Evolutionary conservation across 2,888 invertebrate genomes (phyloP).

Genomic region (Papilio demoleus): DNA sequence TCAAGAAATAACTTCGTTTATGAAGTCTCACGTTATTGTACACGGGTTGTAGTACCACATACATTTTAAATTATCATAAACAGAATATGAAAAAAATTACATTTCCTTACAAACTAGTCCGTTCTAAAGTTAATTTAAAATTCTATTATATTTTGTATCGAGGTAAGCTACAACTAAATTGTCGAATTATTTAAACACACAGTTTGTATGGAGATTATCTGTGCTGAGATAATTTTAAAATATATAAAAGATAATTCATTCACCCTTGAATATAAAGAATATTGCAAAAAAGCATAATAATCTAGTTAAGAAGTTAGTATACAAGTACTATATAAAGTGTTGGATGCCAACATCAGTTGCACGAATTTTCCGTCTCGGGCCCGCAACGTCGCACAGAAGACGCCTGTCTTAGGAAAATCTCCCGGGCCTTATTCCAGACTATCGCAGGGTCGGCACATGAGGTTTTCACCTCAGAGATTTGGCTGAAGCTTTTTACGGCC

Average conservation of each 20-base stretch:
- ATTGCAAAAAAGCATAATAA: background rate
- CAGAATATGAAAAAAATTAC: background rate
- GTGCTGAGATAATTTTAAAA: background rate
- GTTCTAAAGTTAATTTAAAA: constrained; percentile 8
- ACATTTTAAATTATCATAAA: background rate
- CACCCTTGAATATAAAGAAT: too few relatives aligned
- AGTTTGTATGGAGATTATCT: constrained; percentile 1
- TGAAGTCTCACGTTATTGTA: background rate
- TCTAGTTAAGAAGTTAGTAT: too few relatives aligned
- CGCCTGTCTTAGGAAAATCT: too few relatives aligned
- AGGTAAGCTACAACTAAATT: constrained; percentile 1
- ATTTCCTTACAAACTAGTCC: background rate
- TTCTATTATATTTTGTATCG: background rate
- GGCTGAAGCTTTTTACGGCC: too few relatives aligned
- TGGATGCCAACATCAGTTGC: too few relatives aligned
- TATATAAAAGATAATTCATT: background rate
- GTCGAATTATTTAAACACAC: constrained; percentile 5
- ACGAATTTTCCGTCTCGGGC: too few relatives aligned
- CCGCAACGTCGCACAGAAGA: too few relatives aligned
- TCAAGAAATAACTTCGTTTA: background rate
- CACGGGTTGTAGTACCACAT: background rate
- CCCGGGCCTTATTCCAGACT: too few relatives aligned
- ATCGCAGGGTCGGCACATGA: too few relatives aligned
- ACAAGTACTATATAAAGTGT: too few relatives aligned
- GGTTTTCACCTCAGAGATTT: too few relatives aligned